Evolutionary conservation across 2,113 vertebrate genomes (phyloP).

Genomic region (Burhinus bistriatus): DNA sequence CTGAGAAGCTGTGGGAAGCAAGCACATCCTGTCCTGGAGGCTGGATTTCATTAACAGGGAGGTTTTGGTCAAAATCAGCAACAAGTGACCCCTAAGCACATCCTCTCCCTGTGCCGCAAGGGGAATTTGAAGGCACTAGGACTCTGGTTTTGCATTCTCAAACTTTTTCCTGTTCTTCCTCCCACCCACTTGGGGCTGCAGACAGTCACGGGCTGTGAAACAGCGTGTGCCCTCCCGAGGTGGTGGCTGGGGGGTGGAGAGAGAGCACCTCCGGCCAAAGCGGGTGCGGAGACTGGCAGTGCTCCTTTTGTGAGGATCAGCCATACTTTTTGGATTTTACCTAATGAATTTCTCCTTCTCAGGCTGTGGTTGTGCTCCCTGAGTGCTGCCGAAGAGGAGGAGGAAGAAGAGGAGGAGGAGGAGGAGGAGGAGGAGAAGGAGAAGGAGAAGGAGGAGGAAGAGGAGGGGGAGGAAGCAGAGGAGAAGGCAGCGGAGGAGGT

Average conservation of each 20-base stretch:
- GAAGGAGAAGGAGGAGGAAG: neutral
- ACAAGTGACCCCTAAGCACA: neutral
- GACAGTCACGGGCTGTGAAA: neutral
- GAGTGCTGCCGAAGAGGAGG: neutral
- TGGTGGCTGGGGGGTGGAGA: neutral
- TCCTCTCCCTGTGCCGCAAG: neutral
- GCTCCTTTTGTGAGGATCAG: neutral
- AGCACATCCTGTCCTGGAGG: neutral
- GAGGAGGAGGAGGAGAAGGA: neutral
- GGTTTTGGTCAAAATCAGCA: neutral
- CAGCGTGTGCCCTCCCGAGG: fast-evolving
- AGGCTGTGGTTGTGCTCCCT: constrained; percentile 66
- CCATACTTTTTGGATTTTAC: fast-evolving
- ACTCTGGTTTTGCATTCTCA: neutral
- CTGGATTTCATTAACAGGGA: neutral
- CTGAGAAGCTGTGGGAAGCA: neutral
- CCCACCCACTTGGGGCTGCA: neutral
- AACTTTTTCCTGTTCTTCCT: neutral
- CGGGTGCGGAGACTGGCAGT: too few relatives aligned
- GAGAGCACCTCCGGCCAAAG: neutral
- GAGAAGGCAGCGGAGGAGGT: neutral
- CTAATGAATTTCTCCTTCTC: neutral
- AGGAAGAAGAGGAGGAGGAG: neutral
- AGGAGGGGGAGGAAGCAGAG: neutral
- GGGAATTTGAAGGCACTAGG: neutral